These are phyloP conservation scores for Micrastur ruficollis DNA, from an alignment of 2,797 vertebrate genomes.

Conservation along the genomic window DNA sequence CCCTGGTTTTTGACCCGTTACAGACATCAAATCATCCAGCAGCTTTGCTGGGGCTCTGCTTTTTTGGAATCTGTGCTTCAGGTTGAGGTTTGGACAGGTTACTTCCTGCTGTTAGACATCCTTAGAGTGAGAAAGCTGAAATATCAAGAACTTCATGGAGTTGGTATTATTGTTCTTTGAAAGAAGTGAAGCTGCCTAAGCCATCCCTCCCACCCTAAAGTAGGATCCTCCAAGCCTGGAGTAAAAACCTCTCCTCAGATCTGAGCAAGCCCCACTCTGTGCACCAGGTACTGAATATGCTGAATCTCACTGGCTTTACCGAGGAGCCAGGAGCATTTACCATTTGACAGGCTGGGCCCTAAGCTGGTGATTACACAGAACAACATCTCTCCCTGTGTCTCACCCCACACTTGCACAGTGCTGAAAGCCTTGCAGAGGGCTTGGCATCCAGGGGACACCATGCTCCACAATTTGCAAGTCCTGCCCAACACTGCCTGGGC, in stretches of 20 bases:
- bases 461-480: not conserved
- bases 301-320: not conserved
- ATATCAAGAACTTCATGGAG: not conserved
- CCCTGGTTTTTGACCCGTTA: not conserved
- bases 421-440: not conserved
- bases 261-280: not conserved
- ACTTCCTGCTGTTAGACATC: not conserved
- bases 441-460: rapidly evolving
- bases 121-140: not conserved
- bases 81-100: not conserved
- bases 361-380: not conserved
- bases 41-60: not conserved
- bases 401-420: not conserved
- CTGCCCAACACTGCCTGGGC: not conserved
- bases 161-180: not conserved
- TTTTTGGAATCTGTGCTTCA: not conserved
- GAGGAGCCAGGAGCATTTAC: not conserved
- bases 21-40: not conserved
- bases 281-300: not conserved
- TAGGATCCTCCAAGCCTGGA: not conserved
- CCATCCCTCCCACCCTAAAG: not conserved
- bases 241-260: not conserved
- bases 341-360: not conserved
- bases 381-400: not conserved
- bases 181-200: not conserved